Percentiles rank a stretch among this genome's conserved stretches.
These are phyloP conservation scores for Dorcus hopei DNA, from an alignment of 2,888 invertebrate species.

Conservation along the genomic window DNA sequence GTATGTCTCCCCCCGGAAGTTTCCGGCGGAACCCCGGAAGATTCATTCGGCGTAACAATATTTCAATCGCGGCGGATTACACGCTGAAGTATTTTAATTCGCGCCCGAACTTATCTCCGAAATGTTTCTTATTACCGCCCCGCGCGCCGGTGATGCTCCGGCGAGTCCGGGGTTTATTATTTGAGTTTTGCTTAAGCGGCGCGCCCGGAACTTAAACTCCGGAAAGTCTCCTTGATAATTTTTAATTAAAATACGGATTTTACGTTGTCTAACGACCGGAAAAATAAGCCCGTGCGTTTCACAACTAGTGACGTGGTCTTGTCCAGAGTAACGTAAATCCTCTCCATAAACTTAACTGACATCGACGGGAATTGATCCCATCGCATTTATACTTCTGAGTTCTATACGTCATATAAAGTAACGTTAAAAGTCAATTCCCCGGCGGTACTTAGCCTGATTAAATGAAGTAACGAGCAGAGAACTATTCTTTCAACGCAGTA, in stretches of 20 bases:
- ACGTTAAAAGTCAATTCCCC: too few species aligned
- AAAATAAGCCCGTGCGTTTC: too few species aligned
- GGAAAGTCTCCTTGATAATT: background rate
- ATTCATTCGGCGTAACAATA: slow-evolving; percentile 35
- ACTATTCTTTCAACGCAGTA: too few species aligned
- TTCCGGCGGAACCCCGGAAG: slow-evolving; percentile 15
- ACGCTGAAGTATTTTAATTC: slow-evolving; percentile 38
- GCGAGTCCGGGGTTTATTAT: slow-evolving; percentile 21
- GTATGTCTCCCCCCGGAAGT: slow-evolving; percentile 17
- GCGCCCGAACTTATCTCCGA: background rate
- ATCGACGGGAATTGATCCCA: too few species aligned
- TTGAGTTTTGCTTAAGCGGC: background rate
- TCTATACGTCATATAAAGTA: too few species aligned
- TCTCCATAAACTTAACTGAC: too few species aligned
- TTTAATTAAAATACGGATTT: background rate
- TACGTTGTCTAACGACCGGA: too few species aligned
- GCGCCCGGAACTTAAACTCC: background rate
- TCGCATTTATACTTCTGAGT: too few species aligned
- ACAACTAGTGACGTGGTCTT: too few species aligned
- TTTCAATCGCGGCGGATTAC: slow-evolving; percentile 42
- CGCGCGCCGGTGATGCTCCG: background rate
- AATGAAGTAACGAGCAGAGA: too few species aligned
- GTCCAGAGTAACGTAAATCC: too few species aligned
- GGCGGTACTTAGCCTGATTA: too few species aligned
- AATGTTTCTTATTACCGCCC: slow-evolving; percentile 20